Conservation (phyloP, 2,888 invertebrate genomes). For the Bombylius discolor region DNA sequence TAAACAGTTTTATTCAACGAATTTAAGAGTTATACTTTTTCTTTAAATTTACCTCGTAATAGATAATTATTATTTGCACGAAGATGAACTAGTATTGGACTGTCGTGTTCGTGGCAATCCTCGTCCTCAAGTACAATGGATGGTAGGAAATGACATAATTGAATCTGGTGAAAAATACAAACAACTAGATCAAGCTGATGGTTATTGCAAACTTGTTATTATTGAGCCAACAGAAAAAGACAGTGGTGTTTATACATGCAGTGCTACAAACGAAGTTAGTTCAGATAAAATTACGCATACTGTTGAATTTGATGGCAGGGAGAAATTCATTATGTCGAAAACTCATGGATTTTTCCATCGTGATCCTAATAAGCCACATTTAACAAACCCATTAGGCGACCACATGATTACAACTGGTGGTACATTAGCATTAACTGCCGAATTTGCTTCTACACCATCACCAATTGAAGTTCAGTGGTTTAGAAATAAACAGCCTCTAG, state of each 20-base stretch:
- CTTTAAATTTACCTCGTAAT: conserved; percentile 17
- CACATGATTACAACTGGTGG: conserved; percentile 62
- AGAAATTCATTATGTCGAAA: conserved; percentile 35
- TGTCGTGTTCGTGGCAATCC: conserved; percentile 67
- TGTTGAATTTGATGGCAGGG: conserved; percentile 47
- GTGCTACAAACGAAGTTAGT: conserved; percentile 58
- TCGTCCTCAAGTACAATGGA: conserved; percentile 59
- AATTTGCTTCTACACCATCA: conserved; percentile 49
- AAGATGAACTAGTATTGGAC: conserved; percentile 63
- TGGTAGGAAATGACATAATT: conserved; percentile 53
- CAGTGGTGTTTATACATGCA: conserved; percentile 61
- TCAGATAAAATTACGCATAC: conserved; percentile 61
- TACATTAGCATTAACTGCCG: conserved; percentile 68
- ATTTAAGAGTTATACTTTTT: no score
- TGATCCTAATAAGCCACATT: conserved; percentile 51
- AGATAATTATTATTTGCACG: conserved; percentile 59
- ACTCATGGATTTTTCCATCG: conserved; percentile 36
- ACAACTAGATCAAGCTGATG: conserved; percentile 56
- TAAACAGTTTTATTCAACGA: no score
- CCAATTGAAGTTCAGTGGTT: conserved; percentile 68
- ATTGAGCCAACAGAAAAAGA: conserved; percentile 52
- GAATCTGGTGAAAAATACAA: conserved; percentile 44
- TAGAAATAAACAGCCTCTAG: conserved; percentile 47
- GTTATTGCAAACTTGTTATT: conserved; percentile 57
- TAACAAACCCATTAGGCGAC: conserved; percentile 54